Evolutionary conservation across 2,888 invertebrate species (phyloP), one percentile per base, ranked within the genome.

Genomic region (Leucophora obtusa): DNA sequence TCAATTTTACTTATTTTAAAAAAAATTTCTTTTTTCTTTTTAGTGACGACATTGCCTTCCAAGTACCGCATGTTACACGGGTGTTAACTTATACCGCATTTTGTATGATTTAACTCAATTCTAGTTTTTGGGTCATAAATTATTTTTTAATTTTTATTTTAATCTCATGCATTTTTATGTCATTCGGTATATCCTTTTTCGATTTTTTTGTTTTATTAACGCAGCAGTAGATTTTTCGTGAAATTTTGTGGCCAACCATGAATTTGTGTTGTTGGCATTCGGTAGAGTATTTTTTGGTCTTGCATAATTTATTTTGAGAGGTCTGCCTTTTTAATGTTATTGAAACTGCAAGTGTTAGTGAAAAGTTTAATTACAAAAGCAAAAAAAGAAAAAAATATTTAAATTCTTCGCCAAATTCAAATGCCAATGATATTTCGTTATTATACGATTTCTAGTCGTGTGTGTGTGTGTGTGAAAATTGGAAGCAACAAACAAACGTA

Each of bases 251-350:
- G 76, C 72, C 68, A 80, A 68, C 76, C 75, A 76, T 65, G 72
- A 73, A 69, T 69, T 69, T 53, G 17, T 24, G 21, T 62, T 33
- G 72, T 51, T 68, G 63, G 35, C 51, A 65, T 70, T 65, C 28
- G 7, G 28, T 65, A 18, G 38, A 47, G 50, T 62, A 11, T 54
- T 70, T 71, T 60, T 75, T n/a, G n/a, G n/a, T 53, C 68, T 69
- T 66, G 77, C 53, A 62, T 43, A 79, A 70, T 65, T 79, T 60
- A 53, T 54, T 65, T 60, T 63, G 2, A 8, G 11, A 60, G 68
- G 71, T 66, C 81, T 77, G 81, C 81, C 81, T 77, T 81, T 81
- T 81, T 73, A 63, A 81, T 81, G 81, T 81, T 60, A 72, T 50
- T 50, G 18, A 69, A 70, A 76, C 70, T 63, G 77, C 70, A 77